Evolutionary conservation across 2,888 invertebrate species (phyloP).

Genomic region (Pandemis cinnamomeana): DNA sequence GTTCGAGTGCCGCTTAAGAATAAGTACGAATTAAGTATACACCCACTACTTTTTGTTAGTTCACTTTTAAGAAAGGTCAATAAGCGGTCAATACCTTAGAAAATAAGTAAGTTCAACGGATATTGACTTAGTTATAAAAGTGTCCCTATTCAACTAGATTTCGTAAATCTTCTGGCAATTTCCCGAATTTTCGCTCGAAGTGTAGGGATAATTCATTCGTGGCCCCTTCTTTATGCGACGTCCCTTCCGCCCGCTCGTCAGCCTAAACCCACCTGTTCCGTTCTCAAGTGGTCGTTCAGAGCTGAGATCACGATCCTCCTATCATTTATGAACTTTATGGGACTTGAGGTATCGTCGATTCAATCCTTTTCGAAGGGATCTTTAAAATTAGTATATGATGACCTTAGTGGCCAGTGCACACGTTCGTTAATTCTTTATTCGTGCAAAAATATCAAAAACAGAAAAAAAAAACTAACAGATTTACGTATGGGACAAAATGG

Average conservation of each 20-base stretch:
- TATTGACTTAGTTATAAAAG: not conserved
- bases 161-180: constrained; percentile 23
- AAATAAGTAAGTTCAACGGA: not conserved
- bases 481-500: not conserved
- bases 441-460: not conserved
- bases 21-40: not conserved
- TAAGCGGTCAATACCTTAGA: not conserved
- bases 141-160: constrained; percentile 20
- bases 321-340: constrained; percentile 52
- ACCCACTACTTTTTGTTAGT: not conserved
- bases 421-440: not conserved
- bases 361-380: constrained; percentile 1
- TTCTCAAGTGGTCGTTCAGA: constrained; percentile 64
- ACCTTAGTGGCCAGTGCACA: not conserved
- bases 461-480: not conserved
- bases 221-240: constrained; percentile 51
- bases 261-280: constrained; percentile 57
- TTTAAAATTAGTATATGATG: not conserved
- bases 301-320: constrained; percentile 57
- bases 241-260: constrained; percentile 46
- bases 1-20: not conserved
- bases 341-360: constrained; percentile 11
- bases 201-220: constrained; percentile 54
- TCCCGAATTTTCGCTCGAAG: constrained; percentile 21
- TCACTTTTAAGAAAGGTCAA: not conserved